phyloP scores from a whole-genome alignment of 2,113 vertebrate genomes.

The Equus przewalskii region DNA sequence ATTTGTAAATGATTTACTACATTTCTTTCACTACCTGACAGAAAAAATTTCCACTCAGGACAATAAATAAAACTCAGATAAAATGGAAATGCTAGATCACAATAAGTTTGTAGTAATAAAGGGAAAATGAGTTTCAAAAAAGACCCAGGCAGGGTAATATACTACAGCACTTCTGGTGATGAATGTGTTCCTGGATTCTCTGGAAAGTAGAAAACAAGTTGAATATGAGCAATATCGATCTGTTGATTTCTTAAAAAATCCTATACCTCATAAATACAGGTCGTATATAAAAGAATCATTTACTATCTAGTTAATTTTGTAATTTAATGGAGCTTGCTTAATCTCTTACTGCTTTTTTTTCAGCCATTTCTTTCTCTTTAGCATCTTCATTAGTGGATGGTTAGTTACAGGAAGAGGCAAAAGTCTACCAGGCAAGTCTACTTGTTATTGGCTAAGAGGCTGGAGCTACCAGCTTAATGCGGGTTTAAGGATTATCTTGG shows the following conservation, averaged over 20 bases:
- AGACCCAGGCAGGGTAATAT: background rate
- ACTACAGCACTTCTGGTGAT: background rate
- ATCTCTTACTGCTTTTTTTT: conserved; percentile 28
- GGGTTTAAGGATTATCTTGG: conserved; percentile 17
- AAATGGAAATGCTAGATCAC: conserved; percentile 46
- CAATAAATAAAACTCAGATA: conserved; percentile 57
- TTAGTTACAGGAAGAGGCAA: conserved; percentile 41
- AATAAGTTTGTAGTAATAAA: conserved; percentile 26
- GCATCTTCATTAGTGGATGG: background rate
- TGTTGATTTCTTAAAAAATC: background rate
- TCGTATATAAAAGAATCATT: background rate
- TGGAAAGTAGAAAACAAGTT: conserved; percentile 3
- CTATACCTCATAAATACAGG: background rate
- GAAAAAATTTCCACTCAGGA: background rate
- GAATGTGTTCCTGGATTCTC: background rate
- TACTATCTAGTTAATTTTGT: background rate
- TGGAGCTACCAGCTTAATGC: conserved; percentile 13
- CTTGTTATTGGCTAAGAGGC: conserved; percentile 2
- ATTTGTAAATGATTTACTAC: conserved; percentile 30
- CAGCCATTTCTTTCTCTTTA: conserved; percentile 27
- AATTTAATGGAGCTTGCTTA: conserved; percentile 34
- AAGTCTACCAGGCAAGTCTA: conserved; percentile 19
- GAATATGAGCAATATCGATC: background rate
- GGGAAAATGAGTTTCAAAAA: conserved; percentile 48
- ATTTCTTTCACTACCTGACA: conserved; percentile 46